Evolutionary conservation across 2,113 vertebrate species (phyloP), one percentile per base, ranked within the genome.

Genomic region (Pavo muticus): DNA sequence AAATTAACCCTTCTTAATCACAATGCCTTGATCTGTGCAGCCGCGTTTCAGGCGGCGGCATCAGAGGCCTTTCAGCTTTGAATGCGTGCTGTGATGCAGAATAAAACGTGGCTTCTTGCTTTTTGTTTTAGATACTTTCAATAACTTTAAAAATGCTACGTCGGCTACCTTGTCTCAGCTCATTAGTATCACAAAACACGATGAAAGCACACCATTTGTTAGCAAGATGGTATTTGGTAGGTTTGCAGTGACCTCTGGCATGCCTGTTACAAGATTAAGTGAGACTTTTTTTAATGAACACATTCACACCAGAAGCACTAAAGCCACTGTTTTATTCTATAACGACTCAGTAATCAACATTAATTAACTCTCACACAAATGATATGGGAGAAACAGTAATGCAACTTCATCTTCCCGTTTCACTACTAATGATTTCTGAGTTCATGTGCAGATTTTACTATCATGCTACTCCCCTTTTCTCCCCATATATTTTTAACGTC

Each of bases 1-100:
- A 88, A 94, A 87, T 69, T 83, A 90, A 63, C 72, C 59, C 69
- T 5, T 3, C 60, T 63, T 84, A 91, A 93, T 87, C 56, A 63
- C 75, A 68, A 32, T 32, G 9, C 68, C 68, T 70, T 83, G 54
- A 25, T 57, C 64, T 83, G 69, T 23, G 56, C 21, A 79, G 23
- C 27, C 29, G 73, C 57, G 39, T 81, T 65, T 57, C 64, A 74
- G 88, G 65, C 45, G 48, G 16, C 32, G 12, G 27, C 19, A 11
- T 39, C n/a, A 73, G 42, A 92, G 30, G 3, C 27, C 40, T 80
- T 52, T 47, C 57, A 57, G 56, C 45, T 88, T n/a, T 57, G 71
- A 70, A 11, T 21, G 60, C 2, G 17, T 76, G 80, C 48, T 67
- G 65, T 69, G 76, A 69, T 25, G 52, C 83, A 89, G 71, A 91